These are phyloP conservation scores for Oryzias curvinotus DNA, from an alignment of 2,113 vertebrate genomes.

Conservation along the genomic window DNA sequence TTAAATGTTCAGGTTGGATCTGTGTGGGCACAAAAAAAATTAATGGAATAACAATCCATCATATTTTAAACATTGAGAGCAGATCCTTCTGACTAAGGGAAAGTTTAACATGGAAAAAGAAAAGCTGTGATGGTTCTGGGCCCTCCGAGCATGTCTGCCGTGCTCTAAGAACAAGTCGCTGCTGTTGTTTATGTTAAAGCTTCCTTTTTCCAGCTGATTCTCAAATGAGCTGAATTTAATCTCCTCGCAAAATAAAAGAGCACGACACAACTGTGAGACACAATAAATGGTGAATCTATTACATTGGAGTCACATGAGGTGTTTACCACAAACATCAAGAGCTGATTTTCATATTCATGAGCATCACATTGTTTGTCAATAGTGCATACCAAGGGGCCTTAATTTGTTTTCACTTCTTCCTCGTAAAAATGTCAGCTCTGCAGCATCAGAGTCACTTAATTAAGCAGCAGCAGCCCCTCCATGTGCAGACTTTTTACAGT, in stretches of 20 bases:
- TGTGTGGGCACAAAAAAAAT: conserved; percentile 22
- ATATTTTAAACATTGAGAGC: conserved; percentile 21
- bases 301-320: conserved; percentile 13
- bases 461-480: conserved; percentile 32
- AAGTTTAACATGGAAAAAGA: too few relatives aligned
- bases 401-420: conserved; percentile 51
- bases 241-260: not conserved
- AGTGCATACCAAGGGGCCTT: conserved; percentile 33
- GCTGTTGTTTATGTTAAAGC: too few relatives aligned
- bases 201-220: too few relatives aligned
- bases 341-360: conserved; percentile 54
- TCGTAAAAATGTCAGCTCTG: conserved; percentile 45
- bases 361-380: conserved; percentile 40
- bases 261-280: not conserved
- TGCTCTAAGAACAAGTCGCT: too few relatives aligned
- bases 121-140: too few relatives aligned
- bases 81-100: not conserved
- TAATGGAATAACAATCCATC: conserved; percentile 36
- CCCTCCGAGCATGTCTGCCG: too few relatives aligned
- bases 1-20: conserved; percentile 62
- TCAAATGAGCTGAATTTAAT: not conserved
- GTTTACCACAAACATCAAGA: conserved; percentile 8
- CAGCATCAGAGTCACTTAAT: conserved; percentile 62
- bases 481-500: conserved; percentile 32
- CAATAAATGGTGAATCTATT: not conserved